Conservation (phyloP, 2,797 vertebrate genomes). For the Anguilla marmorata region DNA sequence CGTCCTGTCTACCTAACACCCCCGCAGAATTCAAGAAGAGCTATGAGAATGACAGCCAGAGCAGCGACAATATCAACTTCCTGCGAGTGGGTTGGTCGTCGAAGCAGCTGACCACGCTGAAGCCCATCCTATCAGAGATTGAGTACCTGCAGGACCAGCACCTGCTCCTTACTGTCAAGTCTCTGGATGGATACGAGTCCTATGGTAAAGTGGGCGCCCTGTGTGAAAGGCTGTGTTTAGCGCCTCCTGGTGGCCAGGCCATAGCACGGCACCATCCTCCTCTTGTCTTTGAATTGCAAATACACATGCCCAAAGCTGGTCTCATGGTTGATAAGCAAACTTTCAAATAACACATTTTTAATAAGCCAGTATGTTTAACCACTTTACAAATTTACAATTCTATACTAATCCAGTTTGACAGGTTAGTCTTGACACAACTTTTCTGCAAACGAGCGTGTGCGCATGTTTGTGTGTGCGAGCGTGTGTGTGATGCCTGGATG, state of each 20-base stretch:
- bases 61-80: slow-evolving; percentile 96
- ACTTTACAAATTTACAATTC: neutral
- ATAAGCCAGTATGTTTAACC: neutral
- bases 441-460: neutral
- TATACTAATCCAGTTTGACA: neutral
- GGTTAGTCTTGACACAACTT: neutral
- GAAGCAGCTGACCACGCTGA: slow-evolving; percentile 91
- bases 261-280: neutral
- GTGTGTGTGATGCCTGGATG: neutral
- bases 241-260: slow-evolving; percentile 5
- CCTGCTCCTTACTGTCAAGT: slow-evolving; percentile 92
- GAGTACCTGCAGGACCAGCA: slow-evolving; percentile 98
- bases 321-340: neutral
- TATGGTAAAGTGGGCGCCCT: slow-evolving; percentile 74
- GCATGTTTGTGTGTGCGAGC: slow-evolving; percentile 12
- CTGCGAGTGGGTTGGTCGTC: slow-evolving; percentile 94
- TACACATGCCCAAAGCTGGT: neutral
- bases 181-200: slow-evolving; percentile 93
- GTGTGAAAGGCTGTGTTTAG: neutral
- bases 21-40: slow-evolving; percentile 92
- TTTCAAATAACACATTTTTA: too few species aligned
- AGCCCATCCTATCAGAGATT: slow-evolving; percentile 92
- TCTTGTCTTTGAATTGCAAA: neutral
- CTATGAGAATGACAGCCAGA: slow-evolving; percentile 93
- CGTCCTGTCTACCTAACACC: slow-evolving; percentile 48